Evolutionary conservation across 2,797 vertebrate species (phyloP), one percentile per base, ranked within the genome.

Genomic region (Diplodus puntazzo): DNA sequence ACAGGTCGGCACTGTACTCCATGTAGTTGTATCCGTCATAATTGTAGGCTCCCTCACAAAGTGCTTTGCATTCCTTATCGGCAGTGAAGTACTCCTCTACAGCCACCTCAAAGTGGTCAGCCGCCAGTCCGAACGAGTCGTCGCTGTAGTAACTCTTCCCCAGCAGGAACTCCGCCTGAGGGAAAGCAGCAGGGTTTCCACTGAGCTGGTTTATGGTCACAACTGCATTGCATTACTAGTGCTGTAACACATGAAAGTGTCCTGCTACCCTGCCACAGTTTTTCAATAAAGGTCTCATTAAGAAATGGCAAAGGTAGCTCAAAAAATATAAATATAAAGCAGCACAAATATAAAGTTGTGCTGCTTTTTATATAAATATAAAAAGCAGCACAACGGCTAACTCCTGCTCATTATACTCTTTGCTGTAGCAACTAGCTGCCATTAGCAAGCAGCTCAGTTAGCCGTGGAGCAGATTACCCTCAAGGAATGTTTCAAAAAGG

Each of bases 1-100:
- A 97, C 49, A 99, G 96, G 92, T 99, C 98, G 0, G 97, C 97
- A 0, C 92, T 96, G 94, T 99, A 99, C 45, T 99, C 98, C 88
- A 99, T 95, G 93, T 99, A 99, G 94, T 97, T 97, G 94, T 99
- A 98, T 10, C 98, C 98, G 0, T 99, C 97, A 0, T 98, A 98
- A 89, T 97, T 94, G 0, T 98, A 99, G 0, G 95, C 91, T 0
- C 97, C 98, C 80, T 99, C 98, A 0, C 98, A 99, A 62, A 98
- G 96, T 0, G 86, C 95, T 0, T 96, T 94, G 87, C 98, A 99
- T 81, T 97, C 97, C 0, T 86, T 17, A 0, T 98, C 87, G 0
- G 96, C 96, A 2, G 65, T 81, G 27, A 97, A 96, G 86, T 96
- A 98, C 62, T 96, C 95, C 0, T 91, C 86, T 5, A 98, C 74